Evolutionary conservation across 1,140 invertebrate genomes (phyloP), one percentile per base, ranked within the genome.

Genomic region (Globodera rostochiensis): DNA sequence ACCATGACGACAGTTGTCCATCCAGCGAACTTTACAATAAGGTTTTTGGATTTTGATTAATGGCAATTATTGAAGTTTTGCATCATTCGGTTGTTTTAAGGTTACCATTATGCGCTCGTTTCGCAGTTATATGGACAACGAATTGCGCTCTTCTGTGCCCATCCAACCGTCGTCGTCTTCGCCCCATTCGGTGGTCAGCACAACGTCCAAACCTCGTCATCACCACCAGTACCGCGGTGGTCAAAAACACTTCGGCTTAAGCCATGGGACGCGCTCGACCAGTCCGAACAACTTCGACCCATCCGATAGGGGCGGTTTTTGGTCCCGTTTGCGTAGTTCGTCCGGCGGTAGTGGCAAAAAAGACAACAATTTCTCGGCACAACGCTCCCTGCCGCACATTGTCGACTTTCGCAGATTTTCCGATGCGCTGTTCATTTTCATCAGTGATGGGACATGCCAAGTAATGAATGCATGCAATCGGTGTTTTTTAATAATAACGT

Each of bases 71-170:
- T 36, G 36, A 36, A 36, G 53, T 53, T 53, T 53, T 15, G 8
- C 9, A 53, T 53, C 15, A 11, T 9, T 53, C 2, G 15, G 15
- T 53, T 53, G 9, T 8, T 53, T 53, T 53, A 11, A 53, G 53
- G 53, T 15, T 8, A 53, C 82, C 46, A 46, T 81, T 47, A 25
- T 81, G 25, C 74, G 73, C n/a, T 84, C 53, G n/a, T 50, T 87
- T 49, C 85, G 85, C 8, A 36, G 57, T n/a, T 84, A 84, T 46
- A 84, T 84, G 83, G 83, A 84, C 49, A 47, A 49, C 46, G 82
- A 83, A 71, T 69, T 83, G 53, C 73, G 69, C 45, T 86, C 83
- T 19, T 67, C 70, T 15, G 84, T 83, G 45, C 60, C 47, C 57
- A 36, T 82, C 15, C 75, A 71, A 5, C 15, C 71, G 73, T 2